A percentile compares a stretch with the other conserved stretches of the same genome.
Evolutionary conservation across 2,113 vertebrate species (phyloP).

Genomic region (Cyphomyrus discorhynchus): DNA sequence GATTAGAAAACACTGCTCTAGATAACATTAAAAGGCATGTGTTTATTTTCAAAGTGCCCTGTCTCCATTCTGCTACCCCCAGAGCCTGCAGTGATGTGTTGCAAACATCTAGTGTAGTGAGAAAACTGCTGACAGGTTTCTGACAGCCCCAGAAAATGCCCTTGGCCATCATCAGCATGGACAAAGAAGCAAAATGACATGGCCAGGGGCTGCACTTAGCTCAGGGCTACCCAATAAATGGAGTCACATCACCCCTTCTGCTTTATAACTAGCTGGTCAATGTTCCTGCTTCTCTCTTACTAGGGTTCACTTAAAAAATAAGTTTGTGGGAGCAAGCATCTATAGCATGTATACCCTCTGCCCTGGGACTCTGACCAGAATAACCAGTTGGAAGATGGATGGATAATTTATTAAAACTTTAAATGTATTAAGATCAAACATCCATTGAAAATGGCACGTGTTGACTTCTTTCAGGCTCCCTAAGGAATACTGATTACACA

Average conservation of each 20-base stretch:
- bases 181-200: neutral
- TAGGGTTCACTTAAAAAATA: neutral
- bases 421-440: neutral
- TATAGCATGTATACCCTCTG: neutral
- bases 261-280: neutral
- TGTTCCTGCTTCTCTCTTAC: neutral
- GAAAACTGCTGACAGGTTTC: neutral
- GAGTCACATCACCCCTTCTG: neutral
- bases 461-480: neutral
- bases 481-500: neutral
- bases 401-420: neutral
- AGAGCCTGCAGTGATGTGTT: neutral
- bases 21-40: neutral
- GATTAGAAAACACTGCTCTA: neutral
- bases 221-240: neutral
- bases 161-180: neutral
- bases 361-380: neutral
- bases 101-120: neutral
- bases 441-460: neutral
- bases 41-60: neutral
- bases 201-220: neutral
- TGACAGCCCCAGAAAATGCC: neutral
- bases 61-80: neutral
- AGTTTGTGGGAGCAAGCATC: neutral
- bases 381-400: neutral